A percentile compares a stretch with the other conserved stretches of the same genome.
Conservation (phyloP, 2,113 vertebrate genomes). For the Hiodon tergisus region DNA sequence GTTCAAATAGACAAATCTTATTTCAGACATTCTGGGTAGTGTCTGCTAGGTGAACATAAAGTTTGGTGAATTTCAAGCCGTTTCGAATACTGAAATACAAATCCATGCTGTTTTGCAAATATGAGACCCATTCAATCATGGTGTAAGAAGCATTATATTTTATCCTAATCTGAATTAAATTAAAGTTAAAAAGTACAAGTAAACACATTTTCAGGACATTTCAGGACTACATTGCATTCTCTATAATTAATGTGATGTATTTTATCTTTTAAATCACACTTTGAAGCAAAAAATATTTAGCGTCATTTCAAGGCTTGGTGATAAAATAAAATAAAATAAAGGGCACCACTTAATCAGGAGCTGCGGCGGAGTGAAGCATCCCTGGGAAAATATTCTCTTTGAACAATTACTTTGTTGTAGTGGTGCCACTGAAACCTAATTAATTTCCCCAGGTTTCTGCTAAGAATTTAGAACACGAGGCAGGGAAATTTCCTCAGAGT, state of each 20-base stretch:
- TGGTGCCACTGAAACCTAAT: slow-evolving; percentile 64
- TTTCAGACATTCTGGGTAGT: too few species aligned
- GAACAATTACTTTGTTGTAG: slow-evolving; percentile 65
- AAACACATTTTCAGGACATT: not conserved
- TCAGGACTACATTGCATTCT: not conserved
- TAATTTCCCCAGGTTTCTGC: slow-evolving; percentile 65
- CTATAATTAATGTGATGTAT: not conserved
- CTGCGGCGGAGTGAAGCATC: slow-evolving; percentile 64
- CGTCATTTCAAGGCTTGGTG: slow-evolving; percentile 53
- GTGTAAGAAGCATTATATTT: too few species aligned
- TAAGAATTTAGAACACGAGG: slow-evolving; percentile 64
- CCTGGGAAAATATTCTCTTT: slow-evolving; percentile 60
- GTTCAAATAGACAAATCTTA: too few species aligned
- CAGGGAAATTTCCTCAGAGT: slow-evolving; percentile 57
- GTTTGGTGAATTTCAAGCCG: too few species aligned
- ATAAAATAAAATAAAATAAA: slow-evolving; percentile 52
- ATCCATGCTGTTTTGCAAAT: too few species aligned
- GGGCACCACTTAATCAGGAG: slow-evolving; percentile 63
- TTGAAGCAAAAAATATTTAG: slow-evolving; percentile 19
- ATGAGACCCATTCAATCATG: too few species aligned
- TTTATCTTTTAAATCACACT: not conserved
- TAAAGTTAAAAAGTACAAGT: too few species aligned
- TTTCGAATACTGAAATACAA: too few species aligned
- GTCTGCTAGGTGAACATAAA: too few species aligned
- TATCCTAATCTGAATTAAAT: too few species aligned